Percentiles rank a stretch among this genome's conserved stretches.
Conservation (phyloP, 2,888 invertebrate species). For the Portevinia maculata region DNA sequence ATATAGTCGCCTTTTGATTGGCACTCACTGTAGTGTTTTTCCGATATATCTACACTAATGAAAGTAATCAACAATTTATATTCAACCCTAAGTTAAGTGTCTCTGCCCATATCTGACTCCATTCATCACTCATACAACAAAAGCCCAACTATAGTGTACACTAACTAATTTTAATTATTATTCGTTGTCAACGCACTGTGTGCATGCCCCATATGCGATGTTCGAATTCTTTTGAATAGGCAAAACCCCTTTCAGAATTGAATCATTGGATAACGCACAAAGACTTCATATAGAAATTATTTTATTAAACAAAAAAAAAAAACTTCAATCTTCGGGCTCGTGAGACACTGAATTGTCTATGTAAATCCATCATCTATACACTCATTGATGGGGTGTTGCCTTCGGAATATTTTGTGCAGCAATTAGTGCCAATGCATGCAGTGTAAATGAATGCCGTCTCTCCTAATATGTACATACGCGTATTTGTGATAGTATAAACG, state of each 20-base stretch:
- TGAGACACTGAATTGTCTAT: slow-evolving; percentile 16
- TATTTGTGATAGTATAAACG: slow-evolving; percentile 13
- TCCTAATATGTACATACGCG: background rate
- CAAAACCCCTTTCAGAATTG: slow-evolving; percentile 17
- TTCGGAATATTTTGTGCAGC: slow-evolving; percentile 14
- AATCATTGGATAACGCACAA: slow-evolving; percentile 27
- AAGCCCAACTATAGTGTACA: slow-evolving; percentile 1
- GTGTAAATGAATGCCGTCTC: background rate
- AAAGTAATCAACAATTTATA: no score
- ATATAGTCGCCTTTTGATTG: no score
- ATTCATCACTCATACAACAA: background rate
- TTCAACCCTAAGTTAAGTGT: no score
- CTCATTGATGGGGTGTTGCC: slow-evolving; percentile 24
- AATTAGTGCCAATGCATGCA: slow-evolving; percentile 29
- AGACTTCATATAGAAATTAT: slow-evolving; percentile 23
- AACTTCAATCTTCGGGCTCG: slow-evolving; percentile 2
- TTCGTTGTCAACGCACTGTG: slow-evolving; percentile 10
- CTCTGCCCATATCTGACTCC: no score
- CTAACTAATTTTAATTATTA: slow-evolving; percentile 35
- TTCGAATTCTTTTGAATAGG: slow-evolving; percentile 2
- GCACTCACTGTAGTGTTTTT: no score
- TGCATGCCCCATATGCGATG: slow-evolving; percentile 1
- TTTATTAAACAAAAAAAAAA: slow-evolving; percentile 2
- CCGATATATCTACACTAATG: no score
- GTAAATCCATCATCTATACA: slow-evolving; percentile 16